phyloP scores from a whole-genome alignment of 2,888 invertebrate genomes.

The Sympetrum striolatum region DNA sequence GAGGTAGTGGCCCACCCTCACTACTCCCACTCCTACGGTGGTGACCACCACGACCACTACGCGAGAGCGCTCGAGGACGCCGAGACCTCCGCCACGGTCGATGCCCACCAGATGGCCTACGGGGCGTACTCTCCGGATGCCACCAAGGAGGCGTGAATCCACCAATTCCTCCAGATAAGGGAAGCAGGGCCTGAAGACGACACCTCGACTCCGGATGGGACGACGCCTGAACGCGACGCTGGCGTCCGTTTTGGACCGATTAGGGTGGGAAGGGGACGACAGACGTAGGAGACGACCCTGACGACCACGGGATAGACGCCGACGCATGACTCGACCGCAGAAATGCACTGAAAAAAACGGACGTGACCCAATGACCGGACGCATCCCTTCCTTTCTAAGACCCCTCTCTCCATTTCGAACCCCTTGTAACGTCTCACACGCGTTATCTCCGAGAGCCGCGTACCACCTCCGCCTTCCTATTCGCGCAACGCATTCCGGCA shows the following conservation, averaged over 20 bases:
- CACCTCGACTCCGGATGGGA: background rate
- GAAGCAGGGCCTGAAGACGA: background rate
- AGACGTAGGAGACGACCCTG: background rate
- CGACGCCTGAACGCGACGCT: background rate
- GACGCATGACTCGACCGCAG: background rate
- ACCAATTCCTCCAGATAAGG: background rate
- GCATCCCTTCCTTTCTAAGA: background rate
- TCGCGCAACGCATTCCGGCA: background rate
- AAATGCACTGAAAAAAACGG: background rate
- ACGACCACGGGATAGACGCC: background rate
- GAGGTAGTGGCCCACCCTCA: conserved; percentile 68
- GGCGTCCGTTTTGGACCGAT: background rate
- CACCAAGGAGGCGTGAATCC: background rate
- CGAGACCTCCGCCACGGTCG: conserved; percentile 54
- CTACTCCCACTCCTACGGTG: conserved; percentile 57
- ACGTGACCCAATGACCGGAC: background rate
- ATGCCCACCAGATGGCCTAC: conserved; percentile 75
- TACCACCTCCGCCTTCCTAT: background rate
- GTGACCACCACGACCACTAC: conserved; percentile 66
- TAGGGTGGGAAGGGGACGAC: background rate
- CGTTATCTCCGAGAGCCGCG: background rate
- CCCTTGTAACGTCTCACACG: background rate
- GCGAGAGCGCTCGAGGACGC: conserved; percentile 70
- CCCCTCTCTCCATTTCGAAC: no score
- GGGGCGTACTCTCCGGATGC: conserved; percentile 67